Evolutionary conservation across 2,888 invertebrate genomes (phyloP), one percentile per base, ranked within the genome.

Genomic region (Keiferia lycopersicella): DNA sequence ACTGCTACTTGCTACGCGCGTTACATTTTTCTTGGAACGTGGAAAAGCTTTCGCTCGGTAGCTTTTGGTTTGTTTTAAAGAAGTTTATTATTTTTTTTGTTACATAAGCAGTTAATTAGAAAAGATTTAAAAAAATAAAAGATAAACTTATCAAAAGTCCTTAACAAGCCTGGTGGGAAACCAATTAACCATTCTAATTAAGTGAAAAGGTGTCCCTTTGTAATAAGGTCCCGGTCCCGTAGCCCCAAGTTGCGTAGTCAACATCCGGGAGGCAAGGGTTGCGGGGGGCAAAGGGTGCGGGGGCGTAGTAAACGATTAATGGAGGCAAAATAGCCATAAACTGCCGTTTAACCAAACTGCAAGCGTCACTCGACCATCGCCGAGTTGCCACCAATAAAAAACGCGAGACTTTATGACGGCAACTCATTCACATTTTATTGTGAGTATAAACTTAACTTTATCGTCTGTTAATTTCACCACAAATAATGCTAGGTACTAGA

Each of bases 361-460:
- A 91, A 91, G 84, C 86, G 85, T 89, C 91, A 91, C 88, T 82
- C 85, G 86, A 80, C 86, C 87, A 86, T 85, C 86, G 81, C 79
- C 81, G 84, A 84, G 82, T 87, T 87, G 82, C 81, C 85, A 87
- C 87, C 86, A 89, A 91, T 91, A 91, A 91, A 91, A 91, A 91
- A 91, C 88, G 89, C 88, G 90, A 89, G 90, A 90, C 88, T 91
- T 91, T 91, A 91, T 91, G 91, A 91, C 88, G 89, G 90, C 90
- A 89, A 89, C 91, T 91, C 89, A 89, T 87, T 90, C 91, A 89
- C 91, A 88, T 91, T 91, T 91, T 91, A 91, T 91, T 91, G 91
- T 91, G 89, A 90, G 87, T 91, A 91, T 91, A 91, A 91, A 91
- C 88, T 90, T 90, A 91, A 91, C 91, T 91, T 91, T 91, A 91